Conservation (phyloP, 2,888 invertebrate species). For the Andrena fulva region DNA sequence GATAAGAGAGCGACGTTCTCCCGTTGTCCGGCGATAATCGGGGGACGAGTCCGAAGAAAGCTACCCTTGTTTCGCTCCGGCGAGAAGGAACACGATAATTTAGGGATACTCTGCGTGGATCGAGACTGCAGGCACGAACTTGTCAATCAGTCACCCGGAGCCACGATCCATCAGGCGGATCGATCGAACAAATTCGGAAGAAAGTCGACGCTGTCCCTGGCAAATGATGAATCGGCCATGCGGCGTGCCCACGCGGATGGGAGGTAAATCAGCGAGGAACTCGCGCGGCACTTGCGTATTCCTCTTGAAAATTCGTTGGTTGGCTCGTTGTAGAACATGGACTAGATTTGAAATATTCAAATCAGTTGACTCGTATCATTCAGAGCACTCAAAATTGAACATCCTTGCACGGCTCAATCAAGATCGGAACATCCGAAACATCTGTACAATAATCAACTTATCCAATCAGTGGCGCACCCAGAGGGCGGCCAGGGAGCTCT, state of each 20-base stretch:
- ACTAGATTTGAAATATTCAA: too few relatives aligned
- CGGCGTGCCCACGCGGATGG: constrained; percentile 27
- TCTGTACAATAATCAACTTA: too few relatives aligned
- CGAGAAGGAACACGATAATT: constrained; percentile 34
- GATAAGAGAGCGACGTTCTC: constrained; percentile 42
- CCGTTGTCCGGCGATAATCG: constrained; percentile 38
- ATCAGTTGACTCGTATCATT: too few relatives aligned
- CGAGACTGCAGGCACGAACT: constrained; percentile 32
- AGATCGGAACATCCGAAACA: too few relatives aligned
- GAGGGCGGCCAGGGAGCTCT: too few relatives aligned
- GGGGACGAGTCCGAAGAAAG: not conserved
- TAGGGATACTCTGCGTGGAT: constrained; percentile 29
- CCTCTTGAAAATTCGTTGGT: constrained; percentile 1
- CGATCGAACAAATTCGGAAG: constrained; percentile 69
- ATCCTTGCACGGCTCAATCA: too few relatives aligned
- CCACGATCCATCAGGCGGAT: constrained; percentile 67
- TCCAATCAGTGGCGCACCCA: too few relatives aligned
- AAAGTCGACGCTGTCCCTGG: constrained; percentile 67
- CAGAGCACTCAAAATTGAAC: too few relatives aligned
- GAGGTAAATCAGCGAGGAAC: constrained; percentile 29
- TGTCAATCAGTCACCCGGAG: constrained; percentile 56
- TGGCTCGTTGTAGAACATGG: not conserved
- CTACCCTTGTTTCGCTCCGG: constrained; percentile 2
- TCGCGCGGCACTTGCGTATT: constrained; percentile 24
- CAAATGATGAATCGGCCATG: constrained; percentile 67